phyloP scores from a whole-genome alignment of 2,888 invertebrate genomes.

The Mongoloraphidia duomilia region DNA sequence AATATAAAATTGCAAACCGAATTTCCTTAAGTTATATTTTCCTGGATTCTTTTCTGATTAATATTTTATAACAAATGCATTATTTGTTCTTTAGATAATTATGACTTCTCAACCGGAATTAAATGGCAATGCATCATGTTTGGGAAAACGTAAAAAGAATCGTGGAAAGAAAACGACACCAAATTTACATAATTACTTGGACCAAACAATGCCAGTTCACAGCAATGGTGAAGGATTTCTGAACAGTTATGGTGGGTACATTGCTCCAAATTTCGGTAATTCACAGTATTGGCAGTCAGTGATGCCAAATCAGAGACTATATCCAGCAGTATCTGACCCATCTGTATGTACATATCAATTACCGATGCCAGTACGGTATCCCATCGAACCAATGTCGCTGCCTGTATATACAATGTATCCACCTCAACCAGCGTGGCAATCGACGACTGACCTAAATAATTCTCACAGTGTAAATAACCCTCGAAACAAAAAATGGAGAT shows the following conservation, averaged over 20 bases:
- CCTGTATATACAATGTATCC: slow-evolving; percentile 45
- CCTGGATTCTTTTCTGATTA: too few species aligned
- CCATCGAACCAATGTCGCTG: slow-evolving; percentile 47
- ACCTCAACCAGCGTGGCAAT: slow-evolving; percentile 16
- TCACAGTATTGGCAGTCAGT: slow-evolving; percentile 19
- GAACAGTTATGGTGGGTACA: background rate
- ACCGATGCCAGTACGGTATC: slow-evolving; percentile 29
- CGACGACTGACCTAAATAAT: slow-evolving; percentile 1
- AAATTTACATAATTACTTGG: background rate
- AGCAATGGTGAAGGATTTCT: background rate
- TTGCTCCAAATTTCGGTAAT: background rate
- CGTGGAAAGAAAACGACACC: slow-evolving; percentile 20
- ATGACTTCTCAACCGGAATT: slow-evolving; percentile 20
- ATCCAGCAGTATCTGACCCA: slow-evolving; percentile 33
- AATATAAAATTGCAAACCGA: too few species aligned
- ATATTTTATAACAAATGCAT: too few species aligned
- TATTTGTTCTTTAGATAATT: background rate
- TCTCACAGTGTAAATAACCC: slow-evolving; percentile 1
- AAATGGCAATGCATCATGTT: slow-evolving; percentile 28
- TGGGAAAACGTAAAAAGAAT: slow-evolving; percentile 28
- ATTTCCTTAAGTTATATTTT: too few species aligned
- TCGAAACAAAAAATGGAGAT: background rate
- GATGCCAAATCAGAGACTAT: slow-evolving; percentile 29
- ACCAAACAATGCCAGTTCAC: background rate
- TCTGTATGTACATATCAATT: slow-evolving; percentile 30